Evolutionary conservation across 2,888 invertebrate genomes (phyloP), one percentile per base, ranked within the genome.

Genomic region (Herminia tarsipennalis): DNA sequence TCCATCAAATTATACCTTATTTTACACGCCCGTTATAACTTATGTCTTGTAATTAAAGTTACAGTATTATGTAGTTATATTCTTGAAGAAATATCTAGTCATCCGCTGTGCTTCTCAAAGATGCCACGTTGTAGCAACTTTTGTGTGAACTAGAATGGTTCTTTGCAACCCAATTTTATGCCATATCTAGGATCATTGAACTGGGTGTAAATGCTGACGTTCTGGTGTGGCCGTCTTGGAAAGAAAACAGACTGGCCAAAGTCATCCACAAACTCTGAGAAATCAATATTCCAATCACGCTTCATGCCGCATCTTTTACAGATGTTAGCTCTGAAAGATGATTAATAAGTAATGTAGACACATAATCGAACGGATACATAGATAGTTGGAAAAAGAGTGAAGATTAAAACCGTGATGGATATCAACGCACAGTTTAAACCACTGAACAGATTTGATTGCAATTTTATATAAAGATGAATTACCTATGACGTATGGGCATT

Each of bases 271-370:
- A 91, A 93, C 0, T 92, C 87, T 0, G 83, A 74, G 56, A 93
- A 94, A 1, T 92, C 79, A 77, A 93, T 88, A 17, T 88, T 79
- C 78, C 90, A 91, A 1, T 81, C 84, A 5, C 75, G 64, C 49
- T 85, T 81, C 93, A 93, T 92, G 8, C 86, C 88, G 34, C 86
- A 70, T 37, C 80, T 85, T 60, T 92, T 86, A 58, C 93, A 93
- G 25, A 93, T 81, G 56, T 74, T 87, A 0, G 86, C 73, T 3
- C 93, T 93, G 66, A 3, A 70, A 67, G 25, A 16, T 10, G n/a
- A 28, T 21, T 20, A 21, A 13, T 9, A 16, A 2, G 0, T 8
- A n/a, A n/a, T 8, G 3, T 8, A 14, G 14, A 28, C 13, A 13
- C 8, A 13, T 27, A 6, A 27, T 13, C 6, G 3, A 6, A 6